Conservation (phyloP, 2,797 vertebrate species). For the Malacoctenus gilli region DNA sequence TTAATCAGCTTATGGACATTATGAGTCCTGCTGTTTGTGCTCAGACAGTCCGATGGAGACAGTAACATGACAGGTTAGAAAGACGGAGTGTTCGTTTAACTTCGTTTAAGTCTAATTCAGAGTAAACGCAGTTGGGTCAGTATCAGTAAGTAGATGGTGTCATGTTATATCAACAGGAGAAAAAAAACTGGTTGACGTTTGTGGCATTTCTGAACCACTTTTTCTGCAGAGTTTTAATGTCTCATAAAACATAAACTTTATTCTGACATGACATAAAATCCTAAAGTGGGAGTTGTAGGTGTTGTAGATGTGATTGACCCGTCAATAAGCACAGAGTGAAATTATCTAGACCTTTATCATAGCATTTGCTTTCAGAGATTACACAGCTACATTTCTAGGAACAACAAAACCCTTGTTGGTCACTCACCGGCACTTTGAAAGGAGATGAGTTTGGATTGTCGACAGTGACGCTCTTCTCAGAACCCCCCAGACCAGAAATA, state of each 20-base stretch:
- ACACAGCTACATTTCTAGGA: no score
- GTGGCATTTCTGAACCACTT: no score
- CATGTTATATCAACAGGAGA: neutral
- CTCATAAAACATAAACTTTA: neutral
- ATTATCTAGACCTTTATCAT: no score
- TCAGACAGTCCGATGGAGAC: neutral
- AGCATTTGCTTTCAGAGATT: no score
- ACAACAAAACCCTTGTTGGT: no score
- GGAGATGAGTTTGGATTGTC: constrained; percentile 91
- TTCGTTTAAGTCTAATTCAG: neutral
- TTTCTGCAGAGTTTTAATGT: neutral
- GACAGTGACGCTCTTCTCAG: constrained; percentile 88
- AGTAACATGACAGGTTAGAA: neutral
- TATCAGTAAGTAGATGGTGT: neutral
- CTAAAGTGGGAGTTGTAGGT: neutral
- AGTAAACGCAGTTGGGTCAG: neutral
- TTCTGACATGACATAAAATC: neutral
- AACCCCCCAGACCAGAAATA: constrained; percentile 90
- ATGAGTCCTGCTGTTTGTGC: constrained; percentile 1
- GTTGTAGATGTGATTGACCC: no score
- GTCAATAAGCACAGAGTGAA: no score
- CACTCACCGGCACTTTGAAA: constrained; percentile 95
- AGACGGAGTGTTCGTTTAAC: constrained; percentile 2
- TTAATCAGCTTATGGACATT: neutral
- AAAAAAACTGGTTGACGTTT: neutral